Base-by-base conservation (phyloP, 2,113 vertebrate genomes). In the Larimichthys crocea region DNA sequence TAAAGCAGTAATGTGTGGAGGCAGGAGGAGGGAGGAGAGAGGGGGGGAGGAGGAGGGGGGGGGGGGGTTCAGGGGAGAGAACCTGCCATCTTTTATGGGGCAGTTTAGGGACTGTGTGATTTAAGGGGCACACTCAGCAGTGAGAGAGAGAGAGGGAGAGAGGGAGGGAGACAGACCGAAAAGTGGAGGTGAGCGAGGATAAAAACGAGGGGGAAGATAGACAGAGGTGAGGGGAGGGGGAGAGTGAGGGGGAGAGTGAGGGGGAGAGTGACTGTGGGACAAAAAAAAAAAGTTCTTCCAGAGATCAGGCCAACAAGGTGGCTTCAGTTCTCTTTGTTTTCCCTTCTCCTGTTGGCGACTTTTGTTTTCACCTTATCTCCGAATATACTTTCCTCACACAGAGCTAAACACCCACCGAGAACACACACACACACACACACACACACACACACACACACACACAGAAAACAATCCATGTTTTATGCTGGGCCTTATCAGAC, bases 1-100 rank as follows among this genome's bases (percentile, higher is more conserved):
- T 95, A 95, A 95, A 94, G 92, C 92, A 94, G 90, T 95, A 94
- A 96, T 95, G 92, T 94, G 92, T 88, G 83, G 86, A 93, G 89
- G 85, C 90, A 29, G 29, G 26, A 56, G 91, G 83, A 88, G 80
- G 88, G 86, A 79, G 80, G 77, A 57, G 71, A 31, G 29, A 50
- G 82, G 62, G 44, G 65, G 72, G 65, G 72, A 52, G 70, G 74
- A 44, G 68, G 69, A 75, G 82, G 26, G 24, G 1, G 26, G 26
- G 35, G 56, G 82, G 63, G 85, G 82, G 26, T 26, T 26, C 80
- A 84, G 77, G 87, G 82, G 86, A 89, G 86, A 89, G 88, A 89
- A 90, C 78, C 89, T 91, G 92, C 84, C 90, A 92, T 93, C 86
- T 89, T 94, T 95, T 94, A 95, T 92, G 92, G 92, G 87, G 84